These are phyloP conservation scores for Plectus sambesii DNA, from an alignment of 1,140 invertebrate genomes.

Conservation along the genomic window DNA sequence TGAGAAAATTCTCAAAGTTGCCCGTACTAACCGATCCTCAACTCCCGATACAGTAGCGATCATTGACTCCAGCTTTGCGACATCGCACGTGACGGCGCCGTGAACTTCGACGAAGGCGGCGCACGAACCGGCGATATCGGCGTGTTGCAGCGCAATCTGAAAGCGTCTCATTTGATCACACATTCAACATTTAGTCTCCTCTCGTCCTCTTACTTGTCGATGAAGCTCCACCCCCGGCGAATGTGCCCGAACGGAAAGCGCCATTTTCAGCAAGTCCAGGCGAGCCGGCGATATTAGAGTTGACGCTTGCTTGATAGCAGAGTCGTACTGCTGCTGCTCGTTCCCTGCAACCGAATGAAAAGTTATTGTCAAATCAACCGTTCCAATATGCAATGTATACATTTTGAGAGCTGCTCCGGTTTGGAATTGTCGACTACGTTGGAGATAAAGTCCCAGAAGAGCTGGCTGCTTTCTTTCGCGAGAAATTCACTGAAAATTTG, in stretches of 20 bases:
- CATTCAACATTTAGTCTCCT: not conserved
- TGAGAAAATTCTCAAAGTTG: too few relatives aligned
- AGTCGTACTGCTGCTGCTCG: constrained; percentile 34
- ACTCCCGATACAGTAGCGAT: constrained; percentile 14
- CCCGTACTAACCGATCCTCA: too few relatives aligned
- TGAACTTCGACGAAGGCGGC: constrained; percentile 21
- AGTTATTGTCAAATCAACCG: not conserved
- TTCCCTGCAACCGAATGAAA: constrained; percentile 20
- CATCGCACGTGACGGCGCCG: constrained; percentile 16
- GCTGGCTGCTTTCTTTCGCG: constrained; percentile 25
- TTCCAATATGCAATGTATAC: not conserved
- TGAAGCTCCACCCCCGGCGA: constrained; percentile 36
- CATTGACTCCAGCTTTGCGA: constrained; percentile 12
- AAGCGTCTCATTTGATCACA: not conserved
- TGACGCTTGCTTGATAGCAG: constrained; percentile 25
- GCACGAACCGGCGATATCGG: too few relatives aligned
- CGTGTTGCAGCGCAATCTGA: constrained; percentile 9
- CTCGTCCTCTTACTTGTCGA: constrained; percentile 30
- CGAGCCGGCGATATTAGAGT: constrained; percentile 10
- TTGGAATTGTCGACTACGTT: constrained; percentile 16
- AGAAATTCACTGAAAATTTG: constrained; percentile 41
- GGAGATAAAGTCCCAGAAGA: constrained; percentile 30
- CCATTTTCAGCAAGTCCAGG: constrained; percentile 33
- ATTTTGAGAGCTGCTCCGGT: not conserved
- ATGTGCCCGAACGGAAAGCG: constrained; percentile 34